Evolutionary conservation across 2,888 invertebrate genomes (phyloP).

Genomic region (Tricholauxania praeusta): DNA sequence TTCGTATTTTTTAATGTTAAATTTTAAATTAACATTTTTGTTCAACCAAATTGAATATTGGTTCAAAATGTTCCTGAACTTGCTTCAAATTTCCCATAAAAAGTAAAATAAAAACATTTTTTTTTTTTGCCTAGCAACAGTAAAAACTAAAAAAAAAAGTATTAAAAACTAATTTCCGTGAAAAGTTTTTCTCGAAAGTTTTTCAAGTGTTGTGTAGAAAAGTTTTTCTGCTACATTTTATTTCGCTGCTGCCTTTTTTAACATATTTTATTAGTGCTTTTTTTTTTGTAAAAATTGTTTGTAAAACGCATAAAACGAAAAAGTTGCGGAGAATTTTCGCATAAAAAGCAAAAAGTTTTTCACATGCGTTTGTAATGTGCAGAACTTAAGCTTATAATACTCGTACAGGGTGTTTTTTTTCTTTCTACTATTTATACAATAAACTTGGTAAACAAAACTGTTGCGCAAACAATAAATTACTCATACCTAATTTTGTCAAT

Average conservation of each 20-base stretch:
- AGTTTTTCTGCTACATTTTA: constrained; percentile 18
- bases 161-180: constrained; percentile 45
- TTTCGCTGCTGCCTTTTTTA: constrained; percentile 1
- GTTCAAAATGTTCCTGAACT: not conserved
- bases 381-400: too few species aligned
- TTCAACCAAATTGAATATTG: constrained; percentile 8
- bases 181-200: constrained; percentile 40
- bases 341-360: too few species aligned
- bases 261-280: not conserved
- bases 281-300: constrained; percentile 9
- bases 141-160: constrained; percentile 3
- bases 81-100: too few species aligned
- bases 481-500: too few species aligned
- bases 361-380: too few species aligned
- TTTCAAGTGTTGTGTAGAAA: constrained; percentile 37
- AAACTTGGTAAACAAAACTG: too few species aligned
- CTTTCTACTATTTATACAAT: too few species aligned
- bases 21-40: constrained; percentile 22
- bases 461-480: too few species aligned
- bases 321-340: constrained; percentile 17
- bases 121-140: too few species aligned
- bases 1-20: not conserved
- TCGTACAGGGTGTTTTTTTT: too few species aligned
- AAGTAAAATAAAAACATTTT: too few species aligned
- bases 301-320: not conserved